Conservation (phyloP, 2,797 vertebrate genomes). For the Huso huso region DNA sequence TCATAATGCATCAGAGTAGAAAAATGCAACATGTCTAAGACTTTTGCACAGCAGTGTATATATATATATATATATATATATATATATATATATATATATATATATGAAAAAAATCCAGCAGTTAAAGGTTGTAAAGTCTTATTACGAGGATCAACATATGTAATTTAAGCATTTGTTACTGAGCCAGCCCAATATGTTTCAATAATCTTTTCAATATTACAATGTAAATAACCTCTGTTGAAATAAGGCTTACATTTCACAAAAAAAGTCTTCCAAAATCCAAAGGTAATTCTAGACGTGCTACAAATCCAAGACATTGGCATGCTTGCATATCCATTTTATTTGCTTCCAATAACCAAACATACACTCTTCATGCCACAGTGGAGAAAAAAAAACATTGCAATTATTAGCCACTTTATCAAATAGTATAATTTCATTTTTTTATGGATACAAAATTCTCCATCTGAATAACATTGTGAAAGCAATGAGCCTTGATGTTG, state of each 20-base stretch:
- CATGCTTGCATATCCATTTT: background rate
- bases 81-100: too few relatives aligned
- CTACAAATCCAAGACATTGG: conserved; percentile 1
- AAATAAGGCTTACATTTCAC: background rate
- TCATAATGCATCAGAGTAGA: too few relatives aligned
- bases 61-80: too few relatives aligned
- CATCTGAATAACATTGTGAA: background rate
- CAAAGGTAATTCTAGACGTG: background rate
- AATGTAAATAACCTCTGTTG: background rate
- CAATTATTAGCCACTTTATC: background rate
- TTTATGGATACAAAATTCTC: background rate
- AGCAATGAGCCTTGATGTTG: background rate
- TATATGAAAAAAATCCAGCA: too few relatives aligned
- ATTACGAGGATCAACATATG: too few relatives aligned
- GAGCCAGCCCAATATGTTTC: background rate
- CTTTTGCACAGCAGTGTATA: too few relatives aligned
- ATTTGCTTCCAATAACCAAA: conserved; percentile 1
- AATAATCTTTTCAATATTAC: background rate
- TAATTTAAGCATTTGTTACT: too few relatives aligned
- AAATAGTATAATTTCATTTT: background rate
- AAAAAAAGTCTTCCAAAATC: background rate
- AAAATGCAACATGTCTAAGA: too few relatives aligned
- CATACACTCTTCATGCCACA: background rate
- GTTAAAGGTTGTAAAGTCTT: too few relatives aligned
- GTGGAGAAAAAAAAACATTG: background rate